Base-by-base conservation (phyloP, 2,888 invertebrate genomes). In the Leucophora obtusa region DNA sequence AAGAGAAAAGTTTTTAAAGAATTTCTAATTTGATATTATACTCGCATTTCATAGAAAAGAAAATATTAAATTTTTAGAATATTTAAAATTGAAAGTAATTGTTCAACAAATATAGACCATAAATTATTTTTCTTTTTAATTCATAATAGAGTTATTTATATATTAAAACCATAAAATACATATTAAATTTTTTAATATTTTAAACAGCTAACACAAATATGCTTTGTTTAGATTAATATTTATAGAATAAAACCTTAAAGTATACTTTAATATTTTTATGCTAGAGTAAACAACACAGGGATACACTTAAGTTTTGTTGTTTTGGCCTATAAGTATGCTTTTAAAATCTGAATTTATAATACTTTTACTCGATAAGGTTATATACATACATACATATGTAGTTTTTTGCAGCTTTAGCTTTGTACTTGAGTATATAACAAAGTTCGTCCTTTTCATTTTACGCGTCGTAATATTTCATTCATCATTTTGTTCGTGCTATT, bases 151-250 rank as follows among this genome's bases (percentile, higher is more conserved):
- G 28, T 28, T 38, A 38, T 38, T 38, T 11, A 38, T 38, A 10
- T 14, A 38, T 38, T 11, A 11, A 38, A 38, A 11, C 14, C 38
- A 38, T 38, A 11, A 28, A 28, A 28, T 47, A n/a, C n/a, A n/a
- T n/a, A n/a, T 38, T 11, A 38, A 38, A 47, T 5, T 47, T 47
- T 14, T 5, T 47, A 47, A 7, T 2, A 14, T 7, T 43, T 24
- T 24, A 43, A 54, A 17, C 17, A 24, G 17, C 15, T 21, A 0
- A 15, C 50, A 17, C 24, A 51, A 59, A n/a, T 15, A 59, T 35
- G 35, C 33, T 35, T 11, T 70, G 21, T 11, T 35, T 47, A 18
- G 14, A n/a, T 28, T 18, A 33, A 50, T 72, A 63, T 35, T 56
- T 38, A 43, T 0, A 58, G 7, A 14, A 28, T 4, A 43, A 17